Conservation (phyloP, 2,797 vertebrate genomes). For the Masticophis lateralis region DNA sequence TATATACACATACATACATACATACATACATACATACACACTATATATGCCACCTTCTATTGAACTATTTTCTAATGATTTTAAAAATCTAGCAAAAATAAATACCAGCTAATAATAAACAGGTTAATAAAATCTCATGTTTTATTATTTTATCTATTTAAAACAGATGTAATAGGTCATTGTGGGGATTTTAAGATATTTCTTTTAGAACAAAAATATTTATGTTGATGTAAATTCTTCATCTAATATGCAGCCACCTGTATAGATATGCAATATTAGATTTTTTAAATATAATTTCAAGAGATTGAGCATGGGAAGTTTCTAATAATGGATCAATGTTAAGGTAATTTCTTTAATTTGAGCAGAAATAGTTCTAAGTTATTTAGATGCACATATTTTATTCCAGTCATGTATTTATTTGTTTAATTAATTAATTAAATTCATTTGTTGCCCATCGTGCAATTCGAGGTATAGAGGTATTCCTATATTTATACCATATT, state of each 20-base stretch:
- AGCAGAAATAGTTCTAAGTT: not conserved
- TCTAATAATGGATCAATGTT: not conserved
- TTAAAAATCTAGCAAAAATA: not conserved
- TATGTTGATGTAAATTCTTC: not conserved
- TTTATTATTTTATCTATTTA: not conserved
- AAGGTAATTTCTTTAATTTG: not conserved
- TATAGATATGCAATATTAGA: not conserved
- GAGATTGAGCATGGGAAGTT: not conserved
- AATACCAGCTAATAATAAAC: not conserved
- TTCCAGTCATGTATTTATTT: not conserved
- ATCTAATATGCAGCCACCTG: not conserved
- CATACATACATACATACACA: too few species aligned
- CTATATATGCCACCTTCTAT: not conserved
- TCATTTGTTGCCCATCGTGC: not conserved
- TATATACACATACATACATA: too few species aligned
- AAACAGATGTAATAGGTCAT: not conserved
- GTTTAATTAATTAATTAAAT: not conserved
- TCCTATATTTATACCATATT: not conserved
- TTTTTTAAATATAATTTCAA: not conserved
- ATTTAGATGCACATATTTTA: not conserved
- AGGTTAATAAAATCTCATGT: not conserved
- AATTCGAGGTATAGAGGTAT: not conserved
- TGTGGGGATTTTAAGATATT: not conserved
- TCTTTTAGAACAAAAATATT: not conserved
- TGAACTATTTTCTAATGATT: not conserved